Evolutionary conservation across 2,113 vertebrate species (phyloP), one percentile per base, ranked within the genome.

Genomic region (Peromyscus californicus): DNA sequence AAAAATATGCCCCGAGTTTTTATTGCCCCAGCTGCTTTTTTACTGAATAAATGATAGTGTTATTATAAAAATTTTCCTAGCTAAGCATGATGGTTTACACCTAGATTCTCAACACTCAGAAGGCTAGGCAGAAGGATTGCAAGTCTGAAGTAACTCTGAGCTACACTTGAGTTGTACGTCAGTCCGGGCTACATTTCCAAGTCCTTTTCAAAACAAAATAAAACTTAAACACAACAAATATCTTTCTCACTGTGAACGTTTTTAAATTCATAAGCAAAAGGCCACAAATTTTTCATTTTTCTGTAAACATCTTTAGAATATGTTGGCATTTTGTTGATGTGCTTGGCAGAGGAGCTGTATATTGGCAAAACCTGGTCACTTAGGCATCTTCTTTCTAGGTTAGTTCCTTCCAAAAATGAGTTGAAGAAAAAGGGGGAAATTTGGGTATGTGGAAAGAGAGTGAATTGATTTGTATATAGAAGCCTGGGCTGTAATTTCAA

Each of bases 331-430:
- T 93, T 80, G 94, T 78, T 94, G 82, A 69, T 51, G 90, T 80
- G 69, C 63, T 97, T 97, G 97, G 48, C 78, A 92, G 70, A 98
- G 78, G 59, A 89, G 17, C 33, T 42, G 70, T 93, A 74, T 63
- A 13, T 54, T 96, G 78, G 95, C 70, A 89, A 92, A 87, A 93
- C 61, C 29, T 7, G 17, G 72, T 87, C 59, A 84, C 12, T 94
- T 91, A 95, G 93, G 8, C 67, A 92, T 94, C 83, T 95, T 2
- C 0, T 59, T 97, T 95, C 95, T 97, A 97, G 97, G 78, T 75
- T 76, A 94, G 83, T 88, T 94, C 48, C 80, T 94, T 94, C 93
- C 29, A 90, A 94, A 97, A 87, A 15, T 94, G 80, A 96, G 29
- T 78, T 94, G 74, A 96, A 48, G 39, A 67, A 70, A 4, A 1